Evolutionary conservation across 1,140 invertebrate genomes (phyloP).

Genomic region (Matsumurasca onukii): DNA sequence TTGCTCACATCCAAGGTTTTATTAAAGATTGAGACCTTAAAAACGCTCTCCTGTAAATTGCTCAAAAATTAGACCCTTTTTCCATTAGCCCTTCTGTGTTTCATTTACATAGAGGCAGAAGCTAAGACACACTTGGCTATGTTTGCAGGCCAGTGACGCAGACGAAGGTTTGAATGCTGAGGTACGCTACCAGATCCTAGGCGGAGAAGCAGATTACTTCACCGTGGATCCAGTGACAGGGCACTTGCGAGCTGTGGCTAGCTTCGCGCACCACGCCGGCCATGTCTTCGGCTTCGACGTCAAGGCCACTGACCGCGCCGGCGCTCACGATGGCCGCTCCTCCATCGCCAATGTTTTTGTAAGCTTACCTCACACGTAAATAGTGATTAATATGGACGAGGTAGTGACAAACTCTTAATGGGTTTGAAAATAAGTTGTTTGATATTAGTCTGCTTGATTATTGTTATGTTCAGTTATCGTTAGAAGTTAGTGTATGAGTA

Average conservation of each 20-base stretch:
- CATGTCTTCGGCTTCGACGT: constrained; percentile 82
- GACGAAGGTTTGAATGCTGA: constrained; percentile 76
- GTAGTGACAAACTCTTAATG: no score
- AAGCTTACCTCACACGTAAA: constrained; percentile 52
- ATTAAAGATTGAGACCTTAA: no score
- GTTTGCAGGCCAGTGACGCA: constrained; percentile 65
- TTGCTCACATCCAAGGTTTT: no score
- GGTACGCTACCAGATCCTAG: constrained; percentile 74
- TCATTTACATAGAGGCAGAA: no score
- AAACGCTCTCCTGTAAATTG: no score
- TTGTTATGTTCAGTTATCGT: not conserved
- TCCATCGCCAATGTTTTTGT: constrained; percentile 82
- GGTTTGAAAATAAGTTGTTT: no score
- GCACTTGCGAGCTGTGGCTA: constrained; percentile 67
- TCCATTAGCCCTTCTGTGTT: no score
- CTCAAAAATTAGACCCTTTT: no score
- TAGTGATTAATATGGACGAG: not conserved
- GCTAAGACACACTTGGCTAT: no score
- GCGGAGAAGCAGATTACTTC: constrained; percentile 67
- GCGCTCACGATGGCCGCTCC: constrained; percentile 74
- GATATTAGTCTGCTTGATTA: no score
- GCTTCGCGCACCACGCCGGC: constrained; percentile 65
- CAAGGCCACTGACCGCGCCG: constrained; percentile 77
- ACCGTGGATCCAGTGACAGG: constrained; percentile 72
- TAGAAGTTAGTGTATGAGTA: no score